Conservation (phyloP, 2,113 vertebrate genomes). For the Pao palembangensis region DNA sequence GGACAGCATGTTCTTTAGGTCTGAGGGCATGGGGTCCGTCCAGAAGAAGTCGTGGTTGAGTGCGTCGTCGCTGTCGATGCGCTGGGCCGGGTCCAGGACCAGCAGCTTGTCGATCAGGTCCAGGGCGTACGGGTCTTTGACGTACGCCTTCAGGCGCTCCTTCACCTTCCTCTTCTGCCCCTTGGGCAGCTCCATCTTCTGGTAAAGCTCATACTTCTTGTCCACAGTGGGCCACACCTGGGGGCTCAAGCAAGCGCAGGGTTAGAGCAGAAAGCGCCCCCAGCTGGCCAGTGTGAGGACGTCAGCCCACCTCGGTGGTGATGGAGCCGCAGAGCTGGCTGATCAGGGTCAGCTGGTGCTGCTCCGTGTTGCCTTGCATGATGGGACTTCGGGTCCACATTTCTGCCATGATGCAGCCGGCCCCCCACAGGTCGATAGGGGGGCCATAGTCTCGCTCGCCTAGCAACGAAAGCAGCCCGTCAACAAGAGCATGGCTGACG, state of each 20-base stretch:
- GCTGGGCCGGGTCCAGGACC: conserved; percentile 90
- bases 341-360: conserved; percentile 97
- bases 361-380: conserved; percentile 98
- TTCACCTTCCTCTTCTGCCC: conserved; percentile 98
- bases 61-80: conserved; percentile 91
- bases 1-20: conserved; percentile 98
- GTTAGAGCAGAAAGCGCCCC: background rate
- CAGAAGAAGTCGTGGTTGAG: conserved; percentile 99
- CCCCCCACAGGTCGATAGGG: conserved; percentile 97
- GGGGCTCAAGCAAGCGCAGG: background rate
- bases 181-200: conserved; percentile 95
- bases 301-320: conserved; percentile 80
- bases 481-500: too few species aligned
- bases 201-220: conserved; percentile 91
- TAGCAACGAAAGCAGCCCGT: conserved; percentile 44
- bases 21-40: conserved; percentile 98
- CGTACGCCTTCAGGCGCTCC: conserved; percentile 95
- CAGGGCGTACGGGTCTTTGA: conserved; percentile 91
- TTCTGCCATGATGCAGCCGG: conserved; percentile 98
- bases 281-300: background rate
- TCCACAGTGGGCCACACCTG: conserved; percentile 95
- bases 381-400: conserved; percentile 99
- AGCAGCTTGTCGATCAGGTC: conserved; percentile 96
- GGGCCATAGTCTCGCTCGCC: conserved; percentile 97
- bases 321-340: conserved; percentile 98